A percentile compares a stretch with the other conserved stretches of the same genome.
phyloP scores from a whole-genome alignment of 2,888 invertebrate species.

The Molorchus minor region DNA sequence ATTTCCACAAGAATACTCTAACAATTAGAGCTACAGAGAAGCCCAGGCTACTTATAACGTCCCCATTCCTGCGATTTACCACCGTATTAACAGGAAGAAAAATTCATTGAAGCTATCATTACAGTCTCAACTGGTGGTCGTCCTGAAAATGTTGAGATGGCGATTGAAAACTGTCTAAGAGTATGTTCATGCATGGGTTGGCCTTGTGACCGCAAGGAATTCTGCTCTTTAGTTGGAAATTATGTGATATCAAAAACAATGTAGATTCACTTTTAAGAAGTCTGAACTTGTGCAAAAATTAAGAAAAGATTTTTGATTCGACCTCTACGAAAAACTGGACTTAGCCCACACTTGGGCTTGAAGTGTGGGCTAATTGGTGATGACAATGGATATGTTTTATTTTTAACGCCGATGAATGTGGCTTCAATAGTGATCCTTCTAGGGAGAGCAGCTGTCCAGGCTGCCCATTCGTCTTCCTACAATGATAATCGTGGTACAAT shows the following conservation, averaged over 20 bases:
- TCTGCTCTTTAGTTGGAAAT: conserved; percentile 18
- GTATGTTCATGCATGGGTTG: conserved; percentile 20
- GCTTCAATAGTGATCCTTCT: conserved; percentile 43
- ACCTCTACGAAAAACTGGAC: conserved; percentile 42
- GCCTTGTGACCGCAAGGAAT: conserved; percentile 24
- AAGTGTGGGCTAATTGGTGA: conserved; percentile 20
- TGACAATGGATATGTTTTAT: conserved; percentile 34
- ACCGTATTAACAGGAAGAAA: conserved; percentile 19
- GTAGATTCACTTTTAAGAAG: conserved; percentile 25
- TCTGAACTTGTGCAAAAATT: conserved; percentile 23
- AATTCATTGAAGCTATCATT: conserved; percentile 18
- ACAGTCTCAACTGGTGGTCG: conserved; percentile 22
- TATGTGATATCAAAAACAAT: conserved; percentile 22
- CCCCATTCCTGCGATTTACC: conserved; percentile 20
- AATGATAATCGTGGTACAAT: conserved; percentile 42
- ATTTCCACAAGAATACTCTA: too few relatives aligned
- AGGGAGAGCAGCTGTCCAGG: conserved; percentile 43
- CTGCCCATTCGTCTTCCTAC: conserved; percentile 37
- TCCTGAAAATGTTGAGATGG: conserved; percentile 23
- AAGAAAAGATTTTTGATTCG: conserved; percentile 38
- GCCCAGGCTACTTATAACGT: conserved; percentile 12
- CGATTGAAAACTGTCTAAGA: conserved; percentile 18
- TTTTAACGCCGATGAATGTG: conserved; percentile 46
- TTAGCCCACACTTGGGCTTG: conserved; percentile 18
- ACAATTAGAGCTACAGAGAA: conserved; percentile 17